These are phyloP conservation scores for Eriosoma lanigerum DNA, from an alignment of 1,140 invertebrate species.

Conservation along the genomic window DNA sequence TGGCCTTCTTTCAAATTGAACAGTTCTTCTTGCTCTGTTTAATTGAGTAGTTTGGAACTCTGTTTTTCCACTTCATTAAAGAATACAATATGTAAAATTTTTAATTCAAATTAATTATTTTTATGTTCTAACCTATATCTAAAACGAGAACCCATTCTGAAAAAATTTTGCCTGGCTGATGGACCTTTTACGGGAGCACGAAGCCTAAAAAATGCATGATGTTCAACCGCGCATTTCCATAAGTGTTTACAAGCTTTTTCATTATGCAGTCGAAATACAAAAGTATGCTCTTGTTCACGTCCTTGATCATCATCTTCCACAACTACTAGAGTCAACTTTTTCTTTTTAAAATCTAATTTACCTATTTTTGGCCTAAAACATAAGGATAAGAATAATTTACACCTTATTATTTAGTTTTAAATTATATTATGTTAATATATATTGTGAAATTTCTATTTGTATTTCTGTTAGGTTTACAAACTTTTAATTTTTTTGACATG, in stretches of 20 bases:
- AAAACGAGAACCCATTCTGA: conserved; percentile 94
- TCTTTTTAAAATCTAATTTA: conserved; percentile 92
- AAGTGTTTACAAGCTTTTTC: conserved; percentile 98
- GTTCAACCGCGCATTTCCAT: conserved; percentile 99
- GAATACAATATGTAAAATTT: conserved; percentile 8
- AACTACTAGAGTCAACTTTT: conserved; percentile 91
- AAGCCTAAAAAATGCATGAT: conserved; percentile 97
- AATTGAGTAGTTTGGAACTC: conserved; percentile 93
- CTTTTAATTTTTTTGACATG: no score
- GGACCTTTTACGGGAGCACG: conserved; percentile 86
- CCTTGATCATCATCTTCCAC: conserved; percentile 96
- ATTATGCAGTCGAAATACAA: conserved; percentile 86
- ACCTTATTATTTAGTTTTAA: neutral
- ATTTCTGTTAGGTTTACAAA: no score
- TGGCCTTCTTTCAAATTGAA: conserved; percentile 92
- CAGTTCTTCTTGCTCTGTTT: conserved; percentile 82
- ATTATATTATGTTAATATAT: neutral
- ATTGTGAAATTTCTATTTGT: neutral
- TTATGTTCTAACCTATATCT: conserved; percentile 72
- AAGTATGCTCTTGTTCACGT: conserved; percentile 88
- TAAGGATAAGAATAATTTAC: conserved; percentile 59
- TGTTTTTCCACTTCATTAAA: conserved; percentile 71
- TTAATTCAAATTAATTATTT: neutral
- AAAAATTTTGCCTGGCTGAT: conserved; percentile 90
- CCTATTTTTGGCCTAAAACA: conserved; percentile 98